Evolutionary conservation across 2,113 vertebrate species (phyloP).

Genomic region (Columba janthina): DNA sequence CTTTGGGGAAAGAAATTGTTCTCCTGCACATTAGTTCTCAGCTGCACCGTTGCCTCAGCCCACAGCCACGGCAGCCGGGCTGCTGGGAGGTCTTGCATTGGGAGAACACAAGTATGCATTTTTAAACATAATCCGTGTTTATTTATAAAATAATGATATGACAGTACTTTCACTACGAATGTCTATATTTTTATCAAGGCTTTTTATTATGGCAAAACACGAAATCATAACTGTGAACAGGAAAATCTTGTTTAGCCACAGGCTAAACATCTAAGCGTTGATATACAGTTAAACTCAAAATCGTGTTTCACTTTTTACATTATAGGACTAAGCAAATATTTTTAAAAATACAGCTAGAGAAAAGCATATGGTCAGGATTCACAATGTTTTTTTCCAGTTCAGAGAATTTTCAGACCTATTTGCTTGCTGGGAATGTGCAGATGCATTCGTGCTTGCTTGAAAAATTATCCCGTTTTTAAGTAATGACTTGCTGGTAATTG

Average conservation of each 20-base stretch:
- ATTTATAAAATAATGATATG: not conserved
- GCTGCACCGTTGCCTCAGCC: not conserved
- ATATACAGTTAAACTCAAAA: not conserved
- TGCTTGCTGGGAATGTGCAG: not conserved
- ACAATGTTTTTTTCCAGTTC: constrained; percentile 8
- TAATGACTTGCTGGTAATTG: constrained; percentile 43
- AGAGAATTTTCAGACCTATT: constrained; percentile 9
- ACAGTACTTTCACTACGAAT: not conserved
- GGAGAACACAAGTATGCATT: not conserved
- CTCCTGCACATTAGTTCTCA: accelerated
- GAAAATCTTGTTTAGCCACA: constrained; percentile 38
- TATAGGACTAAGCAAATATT: not conserved
- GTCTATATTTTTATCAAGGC: not conserved
- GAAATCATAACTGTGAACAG: constrained; percentile 10
- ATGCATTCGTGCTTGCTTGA: constrained; percentile 21
- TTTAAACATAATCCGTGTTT: not conserved
- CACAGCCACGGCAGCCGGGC: accelerated
- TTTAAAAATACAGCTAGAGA: not conserved
- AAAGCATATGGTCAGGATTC: not conserved
- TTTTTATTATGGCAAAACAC: constrained; percentile 18
- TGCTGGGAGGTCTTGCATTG: accelerated
- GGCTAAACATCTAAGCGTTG: not conserved
- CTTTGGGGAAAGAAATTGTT: not conserved
- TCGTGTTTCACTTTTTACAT: not conserved
- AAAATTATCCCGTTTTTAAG: constrained; percentile 23